Percentiles rank a stretch among this genome's conserved stretches.
Evolutionary conservation across 2,888 invertebrate species (phyloP).

Genomic region (Drosophila nr. fundita): DNA sequence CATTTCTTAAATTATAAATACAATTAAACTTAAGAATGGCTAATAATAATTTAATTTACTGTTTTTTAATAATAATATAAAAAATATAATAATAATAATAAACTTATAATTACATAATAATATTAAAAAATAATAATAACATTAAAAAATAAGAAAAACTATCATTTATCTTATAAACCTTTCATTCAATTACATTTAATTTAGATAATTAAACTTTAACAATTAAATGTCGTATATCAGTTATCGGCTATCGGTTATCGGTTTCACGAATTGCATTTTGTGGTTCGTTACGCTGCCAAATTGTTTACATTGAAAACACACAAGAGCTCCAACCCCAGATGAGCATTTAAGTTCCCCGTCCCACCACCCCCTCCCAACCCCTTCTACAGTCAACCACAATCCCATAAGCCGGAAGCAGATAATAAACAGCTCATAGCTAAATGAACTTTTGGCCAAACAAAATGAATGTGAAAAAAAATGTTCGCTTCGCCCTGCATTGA

Average conservation of each 20-base stretch:
- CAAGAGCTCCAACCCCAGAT: slow-evolving; percentile 15
- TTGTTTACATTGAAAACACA: slow-evolving; percentile 48
- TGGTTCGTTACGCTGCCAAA: slow-evolving; percentile 41
- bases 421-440: slow-evolving; percentile 76
- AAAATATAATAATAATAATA: background rate
- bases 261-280: slow-evolving; percentile 43
- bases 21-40: background rate
- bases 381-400: slow-evolving; percentile 26
- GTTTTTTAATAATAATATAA: too few relatives aligned
- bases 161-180: background rate
- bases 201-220: background rate
- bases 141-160: background rate
- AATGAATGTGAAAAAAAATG: slow-evolving; percentile 53
- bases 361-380: background rate
- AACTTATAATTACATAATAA: background rate
- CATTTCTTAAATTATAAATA: background rate
- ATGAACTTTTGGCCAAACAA: slow-evolving; percentile 65
- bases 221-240: slow-evolving; percentile 1
- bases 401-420: slow-evolving; percentile 55
- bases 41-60: too few relatives aligned
- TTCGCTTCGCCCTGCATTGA: slow-evolving; percentile 35
- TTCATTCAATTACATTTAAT: background rate
- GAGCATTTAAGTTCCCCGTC: slow-evolving; percentile 33
- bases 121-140: background rate
- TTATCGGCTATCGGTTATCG: slow-evolving; percentile 6